phyloP scores from a whole-genome alignment of 30 jellyfish, hydroid and myxozoan genomes.

The Cassiopea andromeda region DNA sequence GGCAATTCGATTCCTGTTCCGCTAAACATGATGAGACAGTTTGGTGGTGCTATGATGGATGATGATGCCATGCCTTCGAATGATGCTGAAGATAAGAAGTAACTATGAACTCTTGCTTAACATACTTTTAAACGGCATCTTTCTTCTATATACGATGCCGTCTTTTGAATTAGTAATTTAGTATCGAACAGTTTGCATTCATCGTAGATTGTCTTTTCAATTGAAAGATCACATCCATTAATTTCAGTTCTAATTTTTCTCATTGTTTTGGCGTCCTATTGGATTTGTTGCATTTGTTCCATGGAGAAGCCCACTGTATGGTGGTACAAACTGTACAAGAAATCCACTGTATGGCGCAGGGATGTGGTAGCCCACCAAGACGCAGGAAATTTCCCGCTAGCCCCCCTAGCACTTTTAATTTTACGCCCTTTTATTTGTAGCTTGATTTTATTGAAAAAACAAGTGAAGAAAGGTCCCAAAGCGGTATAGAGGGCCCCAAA shows the following conservation, averaged over 20 bases:
- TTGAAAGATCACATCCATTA: not conserved
- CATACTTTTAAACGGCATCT: slow-evolving; percentile 10
- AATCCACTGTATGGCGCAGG: too few relatives aligned
- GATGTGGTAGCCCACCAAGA: too few relatives aligned
- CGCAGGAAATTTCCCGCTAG: too few relatives aligned
- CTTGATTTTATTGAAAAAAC: too few relatives aligned
- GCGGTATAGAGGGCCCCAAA: too few relatives aligned
- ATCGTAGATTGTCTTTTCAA: slow-evolving; percentile 6
- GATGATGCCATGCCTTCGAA: slow-evolving; percentile 67
- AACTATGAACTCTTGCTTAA: slow-evolving; percentile 3
- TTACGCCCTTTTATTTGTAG: too few relatives aligned
- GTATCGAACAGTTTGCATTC: slow-evolving; percentile 6
- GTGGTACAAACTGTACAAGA: too few relatives aligned
- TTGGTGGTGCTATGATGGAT: slow-evolving; percentile 59
- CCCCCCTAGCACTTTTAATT: too few relatives aligned
- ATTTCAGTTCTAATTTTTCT: not conserved
- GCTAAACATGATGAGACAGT: slow-evolving; percentile 77
- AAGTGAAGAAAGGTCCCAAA: too few relatives aligned
- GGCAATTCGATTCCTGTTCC: slow-evolving; percentile 78
- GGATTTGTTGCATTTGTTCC: too few relatives aligned
- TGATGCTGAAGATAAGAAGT: slow-evolving; percentile 22
- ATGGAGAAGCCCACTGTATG: too few relatives aligned
- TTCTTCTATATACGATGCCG: not conserved
- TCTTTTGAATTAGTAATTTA: not conserved
- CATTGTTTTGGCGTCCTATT: not conserved